Evolutionary conservation across 2,888 invertebrate genomes (phyloP).

Genomic region (Panzeria rudis): DNA sequence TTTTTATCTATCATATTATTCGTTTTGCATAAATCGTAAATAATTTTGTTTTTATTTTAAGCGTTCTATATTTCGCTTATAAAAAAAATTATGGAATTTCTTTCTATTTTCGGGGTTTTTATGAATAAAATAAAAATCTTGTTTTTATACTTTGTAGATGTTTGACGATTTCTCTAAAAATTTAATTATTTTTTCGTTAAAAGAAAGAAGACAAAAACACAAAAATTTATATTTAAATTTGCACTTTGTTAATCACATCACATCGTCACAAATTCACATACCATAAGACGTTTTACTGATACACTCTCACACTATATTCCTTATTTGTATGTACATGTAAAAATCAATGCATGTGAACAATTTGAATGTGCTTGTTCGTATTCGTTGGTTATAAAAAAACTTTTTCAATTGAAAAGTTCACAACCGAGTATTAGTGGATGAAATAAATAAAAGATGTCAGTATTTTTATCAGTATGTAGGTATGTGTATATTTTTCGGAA

Average conservation of each 20-base stretch:
- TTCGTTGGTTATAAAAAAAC: slow-evolving; percentile 26
- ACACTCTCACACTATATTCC: slow-evolving; percentile 41
- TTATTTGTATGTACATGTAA: slow-evolving; percentile 2
- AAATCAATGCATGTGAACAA: slow-evolving; percentile 11
- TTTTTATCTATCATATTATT: slow-evolving; percentile 21
- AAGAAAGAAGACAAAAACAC: slow-evolving; percentile 22
- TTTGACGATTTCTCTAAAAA: slow-evolving; percentile 69
- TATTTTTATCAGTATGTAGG: slow-evolving; percentile 37
- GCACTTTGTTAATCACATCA: slow-evolving; percentile 73
- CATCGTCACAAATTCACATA: slow-evolving; percentile 71
- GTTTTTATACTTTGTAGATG: slow-evolving; percentile 30
- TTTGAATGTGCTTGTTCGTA: slow-evolving; percentile 12
- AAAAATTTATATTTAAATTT: slow-evolving; percentile 67
- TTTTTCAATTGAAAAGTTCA: slow-evolving; percentile 63
- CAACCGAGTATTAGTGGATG: slow-evolving; percentile 66
- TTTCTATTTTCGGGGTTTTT: slow-evolving; percentile 44
- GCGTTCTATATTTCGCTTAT: slow-evolving; percentile 26
- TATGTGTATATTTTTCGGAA: slow-evolving; percentile 24
- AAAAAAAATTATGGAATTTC: slow-evolving; percentile 45
- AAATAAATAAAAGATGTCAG: slow-evolving; percentile 69
- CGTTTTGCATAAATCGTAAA: slow-evolving; percentile 10
- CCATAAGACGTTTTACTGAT: slow-evolving; percentile 42
- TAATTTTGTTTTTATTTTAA: slow-evolving; percentile 1
- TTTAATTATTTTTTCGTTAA: slow-evolving; percentile 56
- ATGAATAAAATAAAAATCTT: neutral